phyloP scores from a whole-genome alignment of 2,797 vertebrate genomes.

The Anguilla obscura region DNA sequence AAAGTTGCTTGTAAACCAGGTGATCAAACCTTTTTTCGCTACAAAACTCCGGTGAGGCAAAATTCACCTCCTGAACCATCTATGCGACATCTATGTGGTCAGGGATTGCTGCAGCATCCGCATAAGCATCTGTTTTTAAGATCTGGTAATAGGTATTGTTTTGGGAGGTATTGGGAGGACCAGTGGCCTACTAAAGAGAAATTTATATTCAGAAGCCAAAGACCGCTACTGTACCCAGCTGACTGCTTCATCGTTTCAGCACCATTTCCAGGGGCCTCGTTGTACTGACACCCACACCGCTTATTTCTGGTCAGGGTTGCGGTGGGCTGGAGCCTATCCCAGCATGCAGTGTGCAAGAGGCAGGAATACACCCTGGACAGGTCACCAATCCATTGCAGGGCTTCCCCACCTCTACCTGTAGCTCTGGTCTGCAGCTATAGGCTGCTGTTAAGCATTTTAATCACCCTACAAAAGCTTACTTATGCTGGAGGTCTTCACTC shows the following conservation, averaged over 20 bases:
- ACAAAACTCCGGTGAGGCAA: slow-evolving; percentile 47
- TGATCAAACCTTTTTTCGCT: slow-evolving; percentile 40
- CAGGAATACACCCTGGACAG: background rate
- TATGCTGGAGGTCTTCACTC: background rate
- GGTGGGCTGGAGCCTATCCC: too few species aligned
- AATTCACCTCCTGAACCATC: slow-evolving; percentile 41
- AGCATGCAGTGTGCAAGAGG: background rate
- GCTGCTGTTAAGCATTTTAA: background rate
- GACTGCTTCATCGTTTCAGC: background rate
- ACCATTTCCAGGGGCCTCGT: background rate
- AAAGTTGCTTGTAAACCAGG: slow-evolving; percentile 54
- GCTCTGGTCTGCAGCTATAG: background rate
- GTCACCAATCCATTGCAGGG: background rate
- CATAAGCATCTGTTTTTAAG: slow-evolving; percentile 11
- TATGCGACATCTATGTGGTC: slow-evolving; percentile 33
- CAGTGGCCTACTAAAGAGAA: background rate
- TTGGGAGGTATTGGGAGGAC: background rate
- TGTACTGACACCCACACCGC: background rate
- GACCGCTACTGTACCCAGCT: background rate
- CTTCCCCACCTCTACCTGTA: background rate
- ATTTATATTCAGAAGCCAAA: slow-evolving; percentile 3
- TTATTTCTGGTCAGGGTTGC: background rate
- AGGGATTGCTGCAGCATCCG: slow-evolving; percentile 30
- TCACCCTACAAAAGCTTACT: background rate
- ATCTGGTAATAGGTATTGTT: background rate